Evolutionary conservation across 1,140 invertebrate species (phyloP).

Genomic region (Eumaeus atala): DNA sequence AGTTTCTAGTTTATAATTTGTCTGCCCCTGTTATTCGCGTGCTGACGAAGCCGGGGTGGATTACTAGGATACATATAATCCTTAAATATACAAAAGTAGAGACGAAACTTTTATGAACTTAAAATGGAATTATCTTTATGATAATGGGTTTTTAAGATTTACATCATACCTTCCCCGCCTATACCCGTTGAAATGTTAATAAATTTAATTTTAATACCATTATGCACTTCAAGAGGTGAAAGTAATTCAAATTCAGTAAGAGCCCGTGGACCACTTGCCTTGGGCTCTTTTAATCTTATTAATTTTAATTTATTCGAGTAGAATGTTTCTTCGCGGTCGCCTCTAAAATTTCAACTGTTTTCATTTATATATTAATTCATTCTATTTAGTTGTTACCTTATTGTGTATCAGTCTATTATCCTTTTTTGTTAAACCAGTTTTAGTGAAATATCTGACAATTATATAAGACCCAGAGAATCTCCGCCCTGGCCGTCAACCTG

Average conservation of each 20-base stretch:
- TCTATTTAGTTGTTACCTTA: conserved; percentile 23
- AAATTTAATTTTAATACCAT: conserved; percentile 65
- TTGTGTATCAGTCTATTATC: not conserved
- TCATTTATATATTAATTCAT: conserved; percentile 12
- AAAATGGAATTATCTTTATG: conserved; percentile 3
- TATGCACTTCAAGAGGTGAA: conserved; percentile 66
- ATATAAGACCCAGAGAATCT: no score
- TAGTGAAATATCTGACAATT: no score
- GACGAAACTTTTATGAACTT: not conserved
- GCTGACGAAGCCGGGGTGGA: no score
- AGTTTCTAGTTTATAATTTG: no score
- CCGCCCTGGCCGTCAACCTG: no score
- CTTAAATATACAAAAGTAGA: no score
- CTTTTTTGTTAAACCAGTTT: no score
- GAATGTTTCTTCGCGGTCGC: conserved; percentile 61
- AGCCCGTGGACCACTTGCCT: conserved; percentile 43
- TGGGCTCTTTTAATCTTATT: conserved; percentile 65
- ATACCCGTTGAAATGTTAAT: conserved; percentile 45
- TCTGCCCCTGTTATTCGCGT: no score
- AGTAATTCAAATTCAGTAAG: conserved; percentile 69
- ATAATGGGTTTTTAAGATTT: not conserved
- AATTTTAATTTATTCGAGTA: conserved; percentile 68
- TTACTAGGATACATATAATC: no score
- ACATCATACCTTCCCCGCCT: conserved; percentile 13
- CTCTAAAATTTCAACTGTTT: conserved; percentile 36